These are phyloP conservation scores for Myotis planiceps DNA, from an alignment of 2,797 vertebrate genomes.

Conservation along the genomic window DNA sequence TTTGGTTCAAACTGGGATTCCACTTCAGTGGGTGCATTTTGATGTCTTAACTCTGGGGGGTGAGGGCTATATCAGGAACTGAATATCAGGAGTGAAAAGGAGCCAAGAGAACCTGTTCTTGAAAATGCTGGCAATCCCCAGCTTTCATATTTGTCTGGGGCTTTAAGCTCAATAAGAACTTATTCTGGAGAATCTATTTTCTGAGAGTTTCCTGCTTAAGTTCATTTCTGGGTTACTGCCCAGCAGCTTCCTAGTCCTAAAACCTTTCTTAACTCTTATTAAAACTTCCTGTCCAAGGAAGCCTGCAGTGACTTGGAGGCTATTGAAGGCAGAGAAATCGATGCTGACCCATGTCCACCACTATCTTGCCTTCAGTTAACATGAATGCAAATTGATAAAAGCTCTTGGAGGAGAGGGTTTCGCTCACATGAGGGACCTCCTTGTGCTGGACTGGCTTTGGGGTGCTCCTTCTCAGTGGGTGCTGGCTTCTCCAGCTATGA, in stretches of 20 bases:
- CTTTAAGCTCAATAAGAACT: neutral
- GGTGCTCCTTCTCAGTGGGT: neutral
- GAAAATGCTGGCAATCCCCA: neutral
- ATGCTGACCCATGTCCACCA: neutral
- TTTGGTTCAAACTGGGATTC: neutral
- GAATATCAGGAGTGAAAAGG: neutral
- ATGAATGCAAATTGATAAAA: neutral
- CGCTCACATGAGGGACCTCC: neutral
- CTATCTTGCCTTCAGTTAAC: neutral
- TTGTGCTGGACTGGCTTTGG: neutral
- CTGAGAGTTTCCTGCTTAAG: neutral
- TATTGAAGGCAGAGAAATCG: neutral
- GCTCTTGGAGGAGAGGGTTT: neutral
- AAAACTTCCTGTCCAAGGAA: neutral
- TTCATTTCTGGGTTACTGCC: neutral
- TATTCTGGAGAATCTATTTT: neutral
- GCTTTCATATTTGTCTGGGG: neutral
- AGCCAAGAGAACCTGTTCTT: neutral
- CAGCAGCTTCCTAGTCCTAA: neutral
- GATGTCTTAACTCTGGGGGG: neutral
- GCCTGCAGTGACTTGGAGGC: neutral
- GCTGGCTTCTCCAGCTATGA: neutral
- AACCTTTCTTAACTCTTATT: neutral
- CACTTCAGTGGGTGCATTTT: neutral
- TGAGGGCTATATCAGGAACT: neutral